Base-by-base conservation (phyloP, 2,113 vertebrate species). In the Myrmophylax atrothorax region DNA sequence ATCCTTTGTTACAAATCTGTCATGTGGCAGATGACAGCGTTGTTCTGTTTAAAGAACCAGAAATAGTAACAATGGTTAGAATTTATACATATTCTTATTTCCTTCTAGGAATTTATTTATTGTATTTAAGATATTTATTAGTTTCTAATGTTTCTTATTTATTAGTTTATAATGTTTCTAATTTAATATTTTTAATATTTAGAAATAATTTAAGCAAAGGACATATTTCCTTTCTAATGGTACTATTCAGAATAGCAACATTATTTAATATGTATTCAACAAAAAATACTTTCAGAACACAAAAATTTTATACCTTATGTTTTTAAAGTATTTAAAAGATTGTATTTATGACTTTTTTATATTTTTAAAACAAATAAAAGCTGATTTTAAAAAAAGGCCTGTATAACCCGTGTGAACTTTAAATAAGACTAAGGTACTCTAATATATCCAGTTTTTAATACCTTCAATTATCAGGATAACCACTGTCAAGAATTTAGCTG, bases 31-130 rank as follows among this genome's bases (percentile, higher is more conserved):
- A 97, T 35, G 64, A 91, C 82, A 96, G 90, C 89, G 89, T 97
- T 96, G 98, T 98, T 98, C 98, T 98, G 89, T 97, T 95, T 96
- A 96, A 97, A 96, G 97, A 98, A 98, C 97, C 73, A 83, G 77
- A 86, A 87, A 86, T 47, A 96, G 93, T 97, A 97, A 94, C 59
- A 77, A 72, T 96, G 87, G 24, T 75, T 95, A 80, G 87, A 58
- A 88, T 93, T 94, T 84, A 82, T 88, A 97, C 87, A 96, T 72
- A 94, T 78, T 94, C 84, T 26, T 24, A 68, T 87, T 93, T 87
- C 77, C 86, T 93, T 94, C 85, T 47, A 89, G 92, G 89, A 82
- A 82, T 28, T 50, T 97, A 96, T 98, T 98, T 98, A 98, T 98
- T 97, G 35, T 96, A 96, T 97, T 97, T 97, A 77, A 96, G 85